These are phyloP conservation scores for Trinectes maculatus DNA, from an alignment of 2,113 vertebrate genomes.

Conservation along the genomic window DNA sequence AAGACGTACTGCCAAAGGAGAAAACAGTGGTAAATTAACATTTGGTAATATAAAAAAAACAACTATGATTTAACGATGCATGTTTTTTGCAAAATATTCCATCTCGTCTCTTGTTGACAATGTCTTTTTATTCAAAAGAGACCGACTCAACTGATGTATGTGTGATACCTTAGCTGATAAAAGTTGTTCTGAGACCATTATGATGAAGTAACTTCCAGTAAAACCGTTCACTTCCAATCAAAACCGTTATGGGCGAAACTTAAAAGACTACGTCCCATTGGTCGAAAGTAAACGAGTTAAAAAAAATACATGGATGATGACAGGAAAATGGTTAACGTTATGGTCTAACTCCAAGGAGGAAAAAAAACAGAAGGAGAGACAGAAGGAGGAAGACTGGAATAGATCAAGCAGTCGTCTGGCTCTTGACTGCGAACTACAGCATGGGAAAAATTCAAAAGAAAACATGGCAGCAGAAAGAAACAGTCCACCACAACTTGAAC, in stretches of 20 bases:
- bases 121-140: no score
- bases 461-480: slow-evolving; percentile 68
- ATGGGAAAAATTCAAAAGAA: slow-evolving; percentile 44
- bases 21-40: slow-evolving; percentile 5
- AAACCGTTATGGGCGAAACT: not conserved
- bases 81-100: no score
- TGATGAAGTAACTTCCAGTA: no score
- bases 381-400: slow-evolving; percentile 61
- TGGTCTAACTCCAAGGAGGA: slow-evolving; percentile 12
- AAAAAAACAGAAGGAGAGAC: slow-evolving; percentile 60
- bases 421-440: slow-evolving; percentile 47
- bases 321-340: no score
- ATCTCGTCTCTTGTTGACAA: no score
- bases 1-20: slow-evolving; percentile 14
- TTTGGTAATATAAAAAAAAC: slow-evolving; percentile 11
- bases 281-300: slow-evolving; percentile 1
- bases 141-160: not conserved
- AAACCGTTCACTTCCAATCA: no score
- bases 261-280: not conserved
- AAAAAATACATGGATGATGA: slow-evolving; percentile 7
- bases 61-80: no score
- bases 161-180: not conserved
- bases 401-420: slow-evolving; percentile 59
- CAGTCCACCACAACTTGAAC: slow-evolving; percentile 53
- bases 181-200: not conserved